A percentile compares a stretch with the other conserved stretches of the same genome.
Evolutionary conservation across 2,113 vertebrate species (phyloP).

Genomic region (Electrona antarctica): DNA sequence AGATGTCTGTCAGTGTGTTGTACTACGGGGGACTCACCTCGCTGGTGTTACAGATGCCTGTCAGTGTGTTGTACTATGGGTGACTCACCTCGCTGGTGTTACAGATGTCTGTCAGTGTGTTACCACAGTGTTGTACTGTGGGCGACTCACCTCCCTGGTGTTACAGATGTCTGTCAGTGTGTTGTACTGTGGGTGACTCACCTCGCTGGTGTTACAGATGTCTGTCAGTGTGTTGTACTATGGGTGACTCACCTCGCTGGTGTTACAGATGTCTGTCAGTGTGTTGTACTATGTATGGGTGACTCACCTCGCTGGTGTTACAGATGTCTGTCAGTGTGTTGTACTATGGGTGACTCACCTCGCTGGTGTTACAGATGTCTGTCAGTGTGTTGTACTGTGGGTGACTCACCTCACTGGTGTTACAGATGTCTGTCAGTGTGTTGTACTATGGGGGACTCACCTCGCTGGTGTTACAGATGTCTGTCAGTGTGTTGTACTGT

Average conservation of each 20-base stretch:
- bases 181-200: conserved; percentile 76
- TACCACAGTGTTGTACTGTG: no score
- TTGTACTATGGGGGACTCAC: conserved; percentile 81
- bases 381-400: conserved; percentile 82
- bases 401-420: conserved; percentile 89
- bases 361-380: conserved; percentile 93
- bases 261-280: conserved; percentile 93
- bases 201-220: conserved; percentile 95
- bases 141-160: conserved; percentile 88
- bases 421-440: conserved; percentile 91
- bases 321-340: conserved; percentile 90
- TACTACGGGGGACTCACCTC: conserved; percentile 85
- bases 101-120: conserved; percentile 90
- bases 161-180: conserved; percentile 92
- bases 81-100: conserved; percentile 90
- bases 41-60: conserved; percentile 92
- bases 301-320: conserved; percentile 91
- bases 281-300: conserved; percentile 70
- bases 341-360: conserved; percentile 84
- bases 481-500: conserved; percentile 85
- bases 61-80: conserved; percentile 80
- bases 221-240: conserved; percentile 87
- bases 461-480: conserved; percentile 95
- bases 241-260: conserved; percentile 85
- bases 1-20: conserved; percentile 90